Base-by-base conservation (phyloP, 2,113 vertebrate genomes). In the Trogon surrucura region DNA sequence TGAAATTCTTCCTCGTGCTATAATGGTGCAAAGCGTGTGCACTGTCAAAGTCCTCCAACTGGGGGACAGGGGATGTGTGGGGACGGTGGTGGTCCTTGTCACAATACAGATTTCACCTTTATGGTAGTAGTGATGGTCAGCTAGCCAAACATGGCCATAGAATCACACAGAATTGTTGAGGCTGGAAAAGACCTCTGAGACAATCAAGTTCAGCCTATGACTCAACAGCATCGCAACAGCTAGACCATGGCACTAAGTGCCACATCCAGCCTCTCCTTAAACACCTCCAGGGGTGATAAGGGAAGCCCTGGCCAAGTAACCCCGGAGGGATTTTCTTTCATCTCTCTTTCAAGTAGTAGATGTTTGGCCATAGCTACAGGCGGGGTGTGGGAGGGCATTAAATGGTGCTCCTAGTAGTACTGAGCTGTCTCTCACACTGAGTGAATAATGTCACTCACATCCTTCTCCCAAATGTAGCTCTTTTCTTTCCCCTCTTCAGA, bases 271-370 rank as follows among this genome's bases (percentile, higher is more conserved):
- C 41, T 41, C 13, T 41, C 41, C 41, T 41, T 41, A 9, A 41
- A 41, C 41, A 41, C 41, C 41, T 41, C 41, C 41, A 41, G 13
- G 41, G 41, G 34, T 22, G 9, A 17, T 47, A 30, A 73, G 65
- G 51, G 17, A 81, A 38, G 7, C 15, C 15, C 18, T 29, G 61
- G 67, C 22, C 48, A 80, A 77, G 29, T n/a, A 15, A 36, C 23
- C 11, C 13, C 0, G 1, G n/a, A 4, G 14, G 10, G 1, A 2
- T 20, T 94, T 30, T 36, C 47, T 34, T 65, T 83, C 7, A 6
- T 57, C 2, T 69, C 13, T 47, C 45, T 58, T 70, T 66, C 25
- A 44, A 86, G 72, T 27, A 14, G 6, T 47, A 26, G 22, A 16
- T 44, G 9, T 53, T 60, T 48, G 32, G 16, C 38, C 27, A 5